Base-by-base conservation (phyloP, 2,888 invertebrate genomes). In the Phasia obesa region DNA sequence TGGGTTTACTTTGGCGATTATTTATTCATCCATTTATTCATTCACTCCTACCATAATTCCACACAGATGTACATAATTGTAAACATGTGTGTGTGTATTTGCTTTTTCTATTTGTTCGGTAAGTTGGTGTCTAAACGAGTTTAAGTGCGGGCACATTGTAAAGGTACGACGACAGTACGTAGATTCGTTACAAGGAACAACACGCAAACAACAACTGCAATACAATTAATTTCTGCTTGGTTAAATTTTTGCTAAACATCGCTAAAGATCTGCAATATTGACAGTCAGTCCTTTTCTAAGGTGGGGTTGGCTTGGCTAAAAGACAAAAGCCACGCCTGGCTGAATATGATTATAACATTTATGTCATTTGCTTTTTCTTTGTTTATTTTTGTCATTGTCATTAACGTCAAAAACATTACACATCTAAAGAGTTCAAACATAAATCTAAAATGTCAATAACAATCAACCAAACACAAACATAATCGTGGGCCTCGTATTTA, bases 211-310 rank as follows among this genome's bases (percentile, higher is more conserved):
- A 57, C 44, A 57, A 17, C 49, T 53, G 31, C n/a, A 35, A n/a
- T n/a, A n/a, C n/a, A n/a, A n/a, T n/a, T 21, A 73, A 71, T 76
- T 77, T 81, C 53, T 67, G 81, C 76, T 67, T 76, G 76, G 76
- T 59, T 76, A 71, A 60, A 1, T 62, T 49, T 75, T 25, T 51
- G 49, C 13, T 59, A 60, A 71, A 53, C 25, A 47, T 65, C 19
- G 44, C 21, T 59, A 51, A 65, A 47, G 76, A 71, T 71, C 65
- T 69, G 17, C 31, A 47, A 65, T 44, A 17, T 38, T 59, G 27
- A 57, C 44, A 62, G 35, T 55, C 62, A 70, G 55, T 44, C 38
- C 62, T 71, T 70, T 38, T 73, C 71, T 76, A 71, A 81, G 81
- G 81, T 81, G 76, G 70, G 76, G 71, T 65, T 71, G 35, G 19